phyloP scores from a whole-genome alignment of 2,797 vertebrate species.

The Heliangelus exortis region DNA sequence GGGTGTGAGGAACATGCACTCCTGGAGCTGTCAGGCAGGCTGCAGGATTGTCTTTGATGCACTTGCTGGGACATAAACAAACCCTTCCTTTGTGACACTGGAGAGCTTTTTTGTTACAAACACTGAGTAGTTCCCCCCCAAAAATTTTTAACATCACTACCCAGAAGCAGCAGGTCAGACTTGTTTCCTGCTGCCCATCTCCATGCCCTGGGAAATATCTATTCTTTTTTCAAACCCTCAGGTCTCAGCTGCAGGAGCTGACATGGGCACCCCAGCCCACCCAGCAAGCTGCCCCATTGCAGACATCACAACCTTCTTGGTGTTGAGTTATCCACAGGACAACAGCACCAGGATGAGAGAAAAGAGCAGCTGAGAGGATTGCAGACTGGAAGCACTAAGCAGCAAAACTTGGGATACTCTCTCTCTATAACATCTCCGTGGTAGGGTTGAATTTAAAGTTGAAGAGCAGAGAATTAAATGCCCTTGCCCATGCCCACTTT shows the following conservation, averaged over 20 bases:
- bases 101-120: not conserved
- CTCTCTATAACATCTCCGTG: rapidly evolving
- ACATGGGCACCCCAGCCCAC: not conserved
- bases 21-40: not conserved
- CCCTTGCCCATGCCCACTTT: not conserved
- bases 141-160: not conserved
- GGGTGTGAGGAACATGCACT: not conserved
- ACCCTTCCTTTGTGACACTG: not conserved
- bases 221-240: not conserved
- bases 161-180: not conserved
- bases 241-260: not conserved
- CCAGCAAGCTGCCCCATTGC: not conserved
- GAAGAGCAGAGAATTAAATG: not conserved
- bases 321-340: not conserved
- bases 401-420: not conserved
- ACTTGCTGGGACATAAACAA: not conserved
- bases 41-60: not conserved
- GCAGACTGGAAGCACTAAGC: not conserved
- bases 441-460: not conserved
- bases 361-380: not conserved
- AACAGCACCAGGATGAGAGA: rapidly evolving
- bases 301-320: not conserved
- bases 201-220: not conserved
- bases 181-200: not conserved
- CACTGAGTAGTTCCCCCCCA: not conserved